phyloP scores from a whole-genome alignment of 2,113 vertebrate species.

The Condylura cristata region DNA sequence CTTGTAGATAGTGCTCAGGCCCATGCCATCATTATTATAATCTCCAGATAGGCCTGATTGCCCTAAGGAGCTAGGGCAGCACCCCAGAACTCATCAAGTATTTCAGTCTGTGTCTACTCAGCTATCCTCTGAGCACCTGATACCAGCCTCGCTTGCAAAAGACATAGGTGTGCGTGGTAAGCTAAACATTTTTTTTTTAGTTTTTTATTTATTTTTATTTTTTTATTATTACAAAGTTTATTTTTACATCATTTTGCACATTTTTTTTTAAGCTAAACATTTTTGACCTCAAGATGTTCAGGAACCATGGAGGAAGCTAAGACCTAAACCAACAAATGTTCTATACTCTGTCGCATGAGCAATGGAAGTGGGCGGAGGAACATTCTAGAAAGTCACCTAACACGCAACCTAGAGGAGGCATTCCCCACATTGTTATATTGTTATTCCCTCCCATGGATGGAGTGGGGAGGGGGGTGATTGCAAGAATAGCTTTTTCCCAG shows the following conservation, averaged over 20 bases:
- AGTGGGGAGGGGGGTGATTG: not conserved
- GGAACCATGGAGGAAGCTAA: not conserved
- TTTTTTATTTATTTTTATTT: too few relatives aligned
- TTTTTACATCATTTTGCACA: too few relatives aligned
- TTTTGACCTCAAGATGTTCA: not conserved
- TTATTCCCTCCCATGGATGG: too few relatives aligned
- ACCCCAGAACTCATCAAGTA: not conserved
- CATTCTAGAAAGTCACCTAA: not conserved
- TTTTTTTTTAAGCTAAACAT: not conserved
- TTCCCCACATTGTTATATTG: not conserved
- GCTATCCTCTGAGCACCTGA: not conserved
- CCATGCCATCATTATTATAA: not conserved
- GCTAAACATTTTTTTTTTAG: not conserved
- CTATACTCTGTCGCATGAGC: not conserved
- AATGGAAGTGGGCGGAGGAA: not conserved
- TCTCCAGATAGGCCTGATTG: not conserved
- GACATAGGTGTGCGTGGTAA: not conserved
- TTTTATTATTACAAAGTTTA: too few relatives aligned
- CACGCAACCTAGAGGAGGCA: not conserved
- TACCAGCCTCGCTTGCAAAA: not conserved
- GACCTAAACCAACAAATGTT: not conserved
- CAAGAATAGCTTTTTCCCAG: not conserved
- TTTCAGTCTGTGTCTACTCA: not conserved
- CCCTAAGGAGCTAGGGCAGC: not conserved
- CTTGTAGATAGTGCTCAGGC: not conserved